A percentile compares a stretch with the other conserved stretches of the same genome.
These are phyloP conservation scores for Progne subis DNA, from an alignment of 2,113 vertebrate genomes.

Conservation along the genomic window DNA sequence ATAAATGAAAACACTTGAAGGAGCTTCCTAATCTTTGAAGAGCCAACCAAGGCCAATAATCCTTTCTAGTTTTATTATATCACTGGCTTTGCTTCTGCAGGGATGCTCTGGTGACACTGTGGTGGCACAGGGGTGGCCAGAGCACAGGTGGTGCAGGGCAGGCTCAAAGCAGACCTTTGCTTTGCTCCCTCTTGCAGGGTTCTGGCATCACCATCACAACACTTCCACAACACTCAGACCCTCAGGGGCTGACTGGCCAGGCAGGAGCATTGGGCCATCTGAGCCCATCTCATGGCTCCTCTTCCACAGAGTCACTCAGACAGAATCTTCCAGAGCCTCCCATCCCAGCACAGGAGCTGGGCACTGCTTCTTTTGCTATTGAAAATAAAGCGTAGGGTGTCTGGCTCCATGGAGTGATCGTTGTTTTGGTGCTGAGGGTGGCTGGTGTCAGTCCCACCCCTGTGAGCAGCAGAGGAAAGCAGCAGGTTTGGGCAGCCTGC, in stretches of 20 bases:
- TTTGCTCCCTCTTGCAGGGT: background rate
- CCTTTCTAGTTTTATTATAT: too few relatives aligned
- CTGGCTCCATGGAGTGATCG: accelerated
- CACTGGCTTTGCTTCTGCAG: accelerated
- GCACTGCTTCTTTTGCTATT: accelerated
- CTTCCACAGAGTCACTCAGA: accelerated
- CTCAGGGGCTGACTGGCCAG: too few relatives aligned
- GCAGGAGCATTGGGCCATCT: background rate
- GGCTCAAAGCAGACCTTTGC: background rate
- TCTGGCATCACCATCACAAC: accelerated
- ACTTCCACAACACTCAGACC: accelerated
- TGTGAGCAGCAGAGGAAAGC: background rate
- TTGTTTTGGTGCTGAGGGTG: background rate
- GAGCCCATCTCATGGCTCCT: accelerated
- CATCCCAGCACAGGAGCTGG: accelerated
- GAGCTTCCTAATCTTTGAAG: too few relatives aligned
- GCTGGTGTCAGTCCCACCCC: background rate
- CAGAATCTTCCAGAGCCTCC: accelerated
- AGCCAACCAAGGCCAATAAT: too few relatives aligned
- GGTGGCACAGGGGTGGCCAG: background rate
- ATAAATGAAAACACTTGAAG: too few relatives aligned
- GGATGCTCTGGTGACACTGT: background rate
- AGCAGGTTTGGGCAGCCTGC: background rate
- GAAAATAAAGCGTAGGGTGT: accelerated
- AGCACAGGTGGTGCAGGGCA: background rate